Evolutionary conservation across 2,797 vertebrate species (phyloP).

Genomic region (Gambelia wislizenii): DNA sequence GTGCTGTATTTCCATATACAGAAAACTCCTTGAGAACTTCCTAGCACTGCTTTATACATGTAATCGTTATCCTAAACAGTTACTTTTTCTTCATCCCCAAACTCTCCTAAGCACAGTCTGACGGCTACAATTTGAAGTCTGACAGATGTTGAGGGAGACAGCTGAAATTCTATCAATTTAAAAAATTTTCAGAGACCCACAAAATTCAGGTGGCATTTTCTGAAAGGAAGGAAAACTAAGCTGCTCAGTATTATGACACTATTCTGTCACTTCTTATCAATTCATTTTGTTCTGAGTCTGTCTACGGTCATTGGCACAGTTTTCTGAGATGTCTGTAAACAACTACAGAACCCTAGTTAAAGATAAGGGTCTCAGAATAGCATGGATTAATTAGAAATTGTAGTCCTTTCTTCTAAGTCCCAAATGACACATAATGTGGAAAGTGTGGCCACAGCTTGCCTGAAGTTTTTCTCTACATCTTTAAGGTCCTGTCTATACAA

Average conservation of each 20-base stretch:
- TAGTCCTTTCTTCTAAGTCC: neutral
- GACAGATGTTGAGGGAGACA: neutral
- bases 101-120: neutral
- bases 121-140: slow-evolving; percentile 3
- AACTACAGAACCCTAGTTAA: slow-evolving; percentile 11
- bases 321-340: neutral
- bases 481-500: too few species aligned
- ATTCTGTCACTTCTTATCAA: slow-evolving; percentile 28
- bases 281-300: neutral
- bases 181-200: neutral
- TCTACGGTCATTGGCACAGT: neutral
- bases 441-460: neutral
- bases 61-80: neutral
- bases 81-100: slow-evolving; percentile 20
- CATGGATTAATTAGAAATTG: neutral
- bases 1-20: neutral
- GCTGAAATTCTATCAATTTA: slow-evolving; percentile 17
- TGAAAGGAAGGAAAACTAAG: neutral
- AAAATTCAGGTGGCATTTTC: slow-evolving; percentile 19
- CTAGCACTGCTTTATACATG: neutral
- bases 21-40: neutral
- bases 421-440: neutral
- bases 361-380: neutral
- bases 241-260: slow-evolving; percentile 1
- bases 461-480: neutral